Evolutionary conservation across 2,797 vertebrate genomes (phyloP), one percentile per base, ranked within the genome.

Genomic region (Bradypodion pumilum): DNA sequence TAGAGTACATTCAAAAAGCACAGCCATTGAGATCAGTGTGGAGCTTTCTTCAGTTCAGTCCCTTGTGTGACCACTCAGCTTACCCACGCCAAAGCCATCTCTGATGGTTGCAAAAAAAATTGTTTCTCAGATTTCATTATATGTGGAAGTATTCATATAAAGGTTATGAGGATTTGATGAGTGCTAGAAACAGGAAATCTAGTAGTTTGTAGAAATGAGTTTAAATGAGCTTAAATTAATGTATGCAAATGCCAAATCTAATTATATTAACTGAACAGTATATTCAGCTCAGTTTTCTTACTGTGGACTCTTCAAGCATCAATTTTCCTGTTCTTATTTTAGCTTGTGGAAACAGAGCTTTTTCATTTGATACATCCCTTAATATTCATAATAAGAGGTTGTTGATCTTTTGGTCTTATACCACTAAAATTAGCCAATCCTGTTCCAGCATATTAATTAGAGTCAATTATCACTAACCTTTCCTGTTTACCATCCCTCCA

Each of bases 191-290:
- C 27, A 81, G 3, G 4, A 78, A 84, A 75, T 35, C 37, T 66
- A 59, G 66, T 2, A 76, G 79, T 88, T 82, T 73, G 1, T 79
- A 74, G 32, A 49, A 32, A 37, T 40, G 62, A 68, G 62, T 85
- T 85, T 74, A 68, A 85, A 32, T 65, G 56, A 88, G 56, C 65
- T 42, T 63, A 78, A 70, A 80, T 70, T 42, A 81, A 81, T 73
- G n/a, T 46, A 81, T 15, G 74, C 68, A 78, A 78, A 46, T 60
- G 29, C 32, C 79, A 85, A 66, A 10, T 16, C 79, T 46, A 77
- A 37, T 84, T 40, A 79, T 65, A 83, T 79, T 62, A 76, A 65
- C 77, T 83, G 37, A 84, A 68, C 3, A 59, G 44, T 78, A 78
- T 74, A 81, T 70, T 83, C 40, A 84, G 7, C 42, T 27, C n/a